Base-by-base conservation (phyloP, 2,888 invertebrate species). In the Helobdella robusta region DNA sequence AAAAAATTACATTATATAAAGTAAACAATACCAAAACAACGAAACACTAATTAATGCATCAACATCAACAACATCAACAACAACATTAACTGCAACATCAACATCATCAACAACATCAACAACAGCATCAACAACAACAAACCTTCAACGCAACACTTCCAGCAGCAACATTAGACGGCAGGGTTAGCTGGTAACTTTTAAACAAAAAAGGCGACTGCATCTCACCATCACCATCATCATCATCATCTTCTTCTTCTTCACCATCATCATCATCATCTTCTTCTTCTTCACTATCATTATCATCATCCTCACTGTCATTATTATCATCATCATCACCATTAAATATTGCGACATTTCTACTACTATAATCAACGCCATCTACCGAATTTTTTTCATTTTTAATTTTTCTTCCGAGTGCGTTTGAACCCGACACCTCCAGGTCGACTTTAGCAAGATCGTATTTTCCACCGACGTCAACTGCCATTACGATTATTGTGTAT, bases 381-480 rank as follows among this genome's bases (percentile, higher is more conserved):
- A 25, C 8, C 25, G 20, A 20, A 1, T 15, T 25, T 15, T 1
- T 8, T 3, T 6, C 1, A 8, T 23, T 23, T 25, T 15, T 8
- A 8, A 1, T 8, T 20, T 5, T 20, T 20, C 25, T 25, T 8
- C 25, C 48, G 3, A 2, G n/a, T 18, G 6, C 48, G 3, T 1
- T 20, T 1, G 48, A 4, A 5, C 23, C 6, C 48, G 15, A 18
- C 5, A 48, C 48, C 48, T 5, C 5, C 20, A 48, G 6, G 6
- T 48, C 28, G 1, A 56, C 56, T 32, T 1, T 3, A n/a, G 56
- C 56, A 6, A n/a, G 28, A 56, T 28, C 20, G 4, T 56, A 20
- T 56, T 30, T 56, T n/a, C 56, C 56, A 18, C 56, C 56, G 1
- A n/a, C 56, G 11, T 56, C 56, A 11, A 30, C 56, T n/a, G 56